Evolutionary conservation across 2,113 vertebrate genomes (phyloP), one percentile per base, ranked within the genome.

Genomic region (Enhydra lutris): DNA sequence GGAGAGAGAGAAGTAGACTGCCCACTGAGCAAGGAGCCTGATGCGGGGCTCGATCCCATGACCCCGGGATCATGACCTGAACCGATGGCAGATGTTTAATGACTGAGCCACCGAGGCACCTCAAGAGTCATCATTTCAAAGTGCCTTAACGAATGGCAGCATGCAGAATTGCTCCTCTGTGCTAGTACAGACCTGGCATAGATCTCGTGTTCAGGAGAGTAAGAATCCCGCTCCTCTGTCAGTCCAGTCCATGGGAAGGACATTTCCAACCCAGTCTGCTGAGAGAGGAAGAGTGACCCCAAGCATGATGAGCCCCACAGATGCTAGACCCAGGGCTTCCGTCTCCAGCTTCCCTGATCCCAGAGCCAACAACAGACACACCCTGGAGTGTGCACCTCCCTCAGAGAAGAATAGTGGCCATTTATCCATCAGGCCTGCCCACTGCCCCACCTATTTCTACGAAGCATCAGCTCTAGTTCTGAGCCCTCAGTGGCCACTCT

Each of bases 241-340:
- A 24, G 61, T 10, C 50, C 31, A 13, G 31, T 13, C 50, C 39
- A 0, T 8, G 50, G 80, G 18, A 3, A 71, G 73, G 81, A 79
- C 24, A 1, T 78, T 55, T 11, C 5, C 42, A 31, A 0, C 6
- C 71, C 52, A 14, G 21, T 39, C 59, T 18, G 31, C 18, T 9
- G 34, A 95, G 71, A 69, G 73, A 47, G 39, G 31, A 52, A 3
- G 47, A 59, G 76, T 34, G 47, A 67, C 31, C 80, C 39, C 34
- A 69, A 84, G 45, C 20, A 4, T 7, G 50, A 34, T 0, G 0
- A 31, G 50, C 34, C 55, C 8, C 61, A 7, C 63, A n/a, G 45
- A 34, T n/a, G 26, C 50, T 34, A 36, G 61, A 7, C 18, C 39
- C 14, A 2, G 81, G 26, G 61, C 24, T 23, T 52, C 50, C 36